A percentile compares a stretch with the other conserved stretches of the same genome.
Conservation (phyloP, 2,888 invertebrate species). For the Epiblema foenella region DNA sequence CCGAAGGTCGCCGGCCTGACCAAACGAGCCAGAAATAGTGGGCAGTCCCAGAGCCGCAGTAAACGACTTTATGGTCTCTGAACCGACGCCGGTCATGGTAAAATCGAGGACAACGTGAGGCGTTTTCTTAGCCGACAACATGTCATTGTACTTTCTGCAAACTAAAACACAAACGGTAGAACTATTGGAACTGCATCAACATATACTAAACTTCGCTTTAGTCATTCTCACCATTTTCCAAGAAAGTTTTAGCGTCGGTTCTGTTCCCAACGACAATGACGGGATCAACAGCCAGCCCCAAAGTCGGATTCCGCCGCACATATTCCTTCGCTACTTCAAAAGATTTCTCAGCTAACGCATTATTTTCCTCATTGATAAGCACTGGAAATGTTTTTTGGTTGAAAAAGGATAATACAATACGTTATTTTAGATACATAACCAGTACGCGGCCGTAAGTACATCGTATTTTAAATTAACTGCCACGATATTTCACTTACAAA, state of each 20-base stretch:
- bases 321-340: slow-evolving; percentile 89
- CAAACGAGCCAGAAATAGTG: slow-evolving; percentile 93
- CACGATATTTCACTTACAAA: slow-evolving; percentile 84
- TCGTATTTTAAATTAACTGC: slow-evolving; percentile 43
- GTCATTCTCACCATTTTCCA: slow-evolving; percentile 87
- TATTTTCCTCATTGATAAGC: slow-evolving; percentile 90
- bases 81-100: slow-evolving; percentile 91
- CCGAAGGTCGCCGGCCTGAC: slow-evolving; percentile 92
- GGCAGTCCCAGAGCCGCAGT: slow-evolving; percentile 91
- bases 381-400: slow-evolving; percentile 75
- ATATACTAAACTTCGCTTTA: not conserved
- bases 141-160: slow-evolving; percentile 89
- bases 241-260: slow-evolving; percentile 88
- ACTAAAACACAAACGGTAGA: slow-evolving; percentile 74
- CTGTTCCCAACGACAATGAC: slow-evolving; percentile 88
- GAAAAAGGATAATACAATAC: slow-evolving; percentile 11
- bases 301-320: slow-evolving; percentile 87
- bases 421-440: slow-evolving; percentile 10
- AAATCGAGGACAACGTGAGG: slow-evolving; percentile 93
- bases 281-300: slow-evolving; percentile 87
- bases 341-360: slow-evolving; percentile 88
- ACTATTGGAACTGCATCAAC: not conserved
- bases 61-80: slow-evolving; percentile 94
- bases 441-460: not conserved
- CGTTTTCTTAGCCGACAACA: slow-evolving; percentile 86